Base-by-base conservation (phyloP, 2,888 invertebrate genomes). In the Melieria crassipennis region DNA sequence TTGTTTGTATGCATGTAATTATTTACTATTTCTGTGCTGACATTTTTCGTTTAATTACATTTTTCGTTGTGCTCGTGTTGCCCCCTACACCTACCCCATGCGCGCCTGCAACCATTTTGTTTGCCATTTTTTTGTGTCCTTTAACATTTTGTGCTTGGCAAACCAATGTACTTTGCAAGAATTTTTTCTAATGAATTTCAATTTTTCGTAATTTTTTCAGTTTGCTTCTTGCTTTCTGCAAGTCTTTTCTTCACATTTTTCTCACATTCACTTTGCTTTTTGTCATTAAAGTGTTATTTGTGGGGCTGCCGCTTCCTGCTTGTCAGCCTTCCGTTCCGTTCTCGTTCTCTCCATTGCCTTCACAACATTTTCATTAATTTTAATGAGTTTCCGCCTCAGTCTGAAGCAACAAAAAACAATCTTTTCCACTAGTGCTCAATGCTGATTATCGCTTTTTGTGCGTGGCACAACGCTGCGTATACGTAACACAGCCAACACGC, bases 281-380 rank as follows among this genome's bases (percentile, higher is more conserved):
- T 30, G 30, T 30, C 30, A 30, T 30, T 30, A 30, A 30, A 30
- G 30, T 30, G 30, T 30, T 30, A 30, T 30, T 30, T 30, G 30
- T 2, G 2, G 30, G 30, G 30, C 30, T 30, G 30, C 30, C 30
- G 30, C 3, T 30, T 30, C 30, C 30, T 30, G 30, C 3, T 30
- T 30, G 30, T 30, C 30, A 30, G 30, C 30, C 30, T 52, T 52
- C 13, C 13, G 6, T 52, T 52, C 13, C 13, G 6, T 52, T 52
- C 13, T 52, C 13, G 6, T 52, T 52, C 13, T 52, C 9, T 52
- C 10, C 11, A 50, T 50, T 50, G 9, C 11, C 9, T 50, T 4
- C 13, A 6, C 10, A 58, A 42, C 30, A 7, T 42, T 58, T 70
- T 73, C 76, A 76, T 76, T 76, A 76, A 76, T 76, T 76, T 76